A percentile compares a stretch with the other conserved stretches of the same genome.
phyloP scores from a whole-genome alignment of 2,888 invertebrate genomes.

The Lasioglossum vierecki region DNA sequence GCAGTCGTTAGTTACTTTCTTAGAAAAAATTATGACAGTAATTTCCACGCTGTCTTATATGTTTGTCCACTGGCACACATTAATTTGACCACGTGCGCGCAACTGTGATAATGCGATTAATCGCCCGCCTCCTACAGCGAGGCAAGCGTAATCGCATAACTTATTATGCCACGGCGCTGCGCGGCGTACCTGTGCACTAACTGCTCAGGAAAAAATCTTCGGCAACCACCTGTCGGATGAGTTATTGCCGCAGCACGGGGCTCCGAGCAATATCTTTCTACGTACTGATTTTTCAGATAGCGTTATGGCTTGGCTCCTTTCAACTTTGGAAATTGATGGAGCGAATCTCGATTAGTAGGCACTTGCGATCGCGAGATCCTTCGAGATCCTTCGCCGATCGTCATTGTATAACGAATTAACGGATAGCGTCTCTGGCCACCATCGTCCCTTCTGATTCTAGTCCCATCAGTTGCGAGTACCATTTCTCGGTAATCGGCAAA shows the following conservation, averaged over 20 bases:
- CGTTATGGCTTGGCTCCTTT: background rate
- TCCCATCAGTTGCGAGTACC: background rate
- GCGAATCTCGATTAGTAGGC: background rate
- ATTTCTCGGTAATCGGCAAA: background rate
- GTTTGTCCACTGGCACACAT: slow-evolving; percentile 20
- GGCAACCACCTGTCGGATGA: slow-evolving; percentile 53
- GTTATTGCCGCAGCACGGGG: slow-evolving; percentile 35
- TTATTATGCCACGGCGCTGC: slow-evolving; percentile 31
- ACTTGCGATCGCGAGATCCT: background rate
- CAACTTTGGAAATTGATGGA: background rate
- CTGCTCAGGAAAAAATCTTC: slow-evolving; percentile 12
- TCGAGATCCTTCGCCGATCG: background rate
- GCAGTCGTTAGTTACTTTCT: background rate
- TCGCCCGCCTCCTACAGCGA: slow-evolving; percentile 29
- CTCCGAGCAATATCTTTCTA: background rate
- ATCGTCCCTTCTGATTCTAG: background rate
- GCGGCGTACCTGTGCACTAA: slow-evolving; percentile 2
- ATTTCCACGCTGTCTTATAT: background rate
- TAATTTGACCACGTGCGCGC: slow-evolving; percentile 41
- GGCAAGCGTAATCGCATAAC: slow-evolving; percentile 37
- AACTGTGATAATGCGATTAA: slow-evolving; percentile 47
- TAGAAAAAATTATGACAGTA: background rate
- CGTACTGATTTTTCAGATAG: background rate
- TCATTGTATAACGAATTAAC: background rate
- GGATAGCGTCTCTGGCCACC: background rate